These are phyloP conservation scores for Scaptomyza cyrtandrae DNA, from an alignment of 2,888 invertebrate genomes.

Conservation along the genomic window DNA sequence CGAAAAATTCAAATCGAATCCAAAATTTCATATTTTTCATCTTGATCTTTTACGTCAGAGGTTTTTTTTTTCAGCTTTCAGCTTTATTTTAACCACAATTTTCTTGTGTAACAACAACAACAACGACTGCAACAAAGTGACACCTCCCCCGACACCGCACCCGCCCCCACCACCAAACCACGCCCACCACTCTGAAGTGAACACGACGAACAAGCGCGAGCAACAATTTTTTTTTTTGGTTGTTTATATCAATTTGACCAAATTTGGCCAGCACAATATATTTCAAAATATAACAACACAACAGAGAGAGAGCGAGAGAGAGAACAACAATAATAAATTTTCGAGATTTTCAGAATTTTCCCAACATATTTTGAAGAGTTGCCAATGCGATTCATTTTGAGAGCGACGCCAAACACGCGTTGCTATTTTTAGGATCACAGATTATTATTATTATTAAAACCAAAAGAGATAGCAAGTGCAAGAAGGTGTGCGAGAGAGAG, in stretches of 20 bases:
- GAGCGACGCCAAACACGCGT: constrained; percentile 63
- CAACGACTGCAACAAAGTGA: constrained; percentile 30
- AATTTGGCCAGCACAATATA: constrained; percentile 69
- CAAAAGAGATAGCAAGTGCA: no score
- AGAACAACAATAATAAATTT: constrained; percentile 5
- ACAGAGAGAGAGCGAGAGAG: constrained; percentile 7
- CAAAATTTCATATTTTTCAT: not conserved
- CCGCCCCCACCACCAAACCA: not conserved
- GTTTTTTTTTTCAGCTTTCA: not conserved
- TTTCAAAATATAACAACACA: constrained; percentile 42
- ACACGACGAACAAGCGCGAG: not conserved
- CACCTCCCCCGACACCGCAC: constrained; percentile 6
- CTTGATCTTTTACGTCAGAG: constrained; percentile 20
- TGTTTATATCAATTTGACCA: constrained; percentile 74
- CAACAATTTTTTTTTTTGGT: constrained; percentile 21
- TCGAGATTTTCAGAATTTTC: constrained; percentile 19
- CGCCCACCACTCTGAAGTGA: not conserved
- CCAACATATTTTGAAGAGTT: constrained; percentile 38
- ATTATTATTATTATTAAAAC: no score
- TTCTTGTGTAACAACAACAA: not conserved
- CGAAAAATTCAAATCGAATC: constrained; percentile 1
- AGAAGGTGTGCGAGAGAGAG: not conserved
- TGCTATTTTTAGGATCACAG: constrained; percentile 79
- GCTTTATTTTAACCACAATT: not conserved
- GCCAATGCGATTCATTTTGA: constrained; percentile 15